phyloP scores from a whole-genome alignment of 2,888 invertebrate genomes.

The Anaspis maculata region DNA sequence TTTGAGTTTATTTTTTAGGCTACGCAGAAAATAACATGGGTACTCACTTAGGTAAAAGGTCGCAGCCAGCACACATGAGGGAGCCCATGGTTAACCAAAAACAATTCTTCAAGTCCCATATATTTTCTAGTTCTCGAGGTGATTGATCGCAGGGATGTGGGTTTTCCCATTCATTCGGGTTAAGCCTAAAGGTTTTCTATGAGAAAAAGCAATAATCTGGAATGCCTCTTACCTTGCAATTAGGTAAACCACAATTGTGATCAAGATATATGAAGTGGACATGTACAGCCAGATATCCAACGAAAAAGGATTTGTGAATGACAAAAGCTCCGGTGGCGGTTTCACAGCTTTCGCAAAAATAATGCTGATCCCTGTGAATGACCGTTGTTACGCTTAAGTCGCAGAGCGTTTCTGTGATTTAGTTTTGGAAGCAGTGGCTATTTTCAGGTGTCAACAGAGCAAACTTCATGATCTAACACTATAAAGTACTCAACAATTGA shows the following conservation, averaged over 20 bases:
- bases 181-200: slow-evolving; percentile 62
- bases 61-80: slow-evolving; percentile 89
- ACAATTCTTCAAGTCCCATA: slow-evolving; percentile 79
- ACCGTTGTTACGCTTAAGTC: neutral
- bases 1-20: no score
- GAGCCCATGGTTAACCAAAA: slow-evolving; percentile 93
- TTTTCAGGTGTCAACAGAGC: no score
- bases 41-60: slow-evolving; percentile 78
- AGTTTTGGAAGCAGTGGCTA: no score
- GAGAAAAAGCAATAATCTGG: no score
- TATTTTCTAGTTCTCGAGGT: slow-evolving; percentile 81
- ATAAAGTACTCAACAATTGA: no score
- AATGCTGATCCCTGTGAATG: slow-evolving; percentile 65
- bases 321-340: slow-evolving; percentile 75
- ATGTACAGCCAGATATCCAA: slow-evolving; percentile 86
- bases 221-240: slow-evolving; percentile 54
- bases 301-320: slow-evolving; percentile 82
- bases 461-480: no score
- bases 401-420: no score
- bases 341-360: slow-evolving; percentile 72
- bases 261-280: slow-evolving; percentile 74
- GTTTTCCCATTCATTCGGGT: slow-evolving; percentile 89
- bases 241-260: slow-evolving; percentile 73
- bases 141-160: slow-evolving; percentile 85
- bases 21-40: no score